Evolutionary conservation across 2,113 vertebrate species (phyloP).

Genomic region (Strigops habroptila): DNA sequence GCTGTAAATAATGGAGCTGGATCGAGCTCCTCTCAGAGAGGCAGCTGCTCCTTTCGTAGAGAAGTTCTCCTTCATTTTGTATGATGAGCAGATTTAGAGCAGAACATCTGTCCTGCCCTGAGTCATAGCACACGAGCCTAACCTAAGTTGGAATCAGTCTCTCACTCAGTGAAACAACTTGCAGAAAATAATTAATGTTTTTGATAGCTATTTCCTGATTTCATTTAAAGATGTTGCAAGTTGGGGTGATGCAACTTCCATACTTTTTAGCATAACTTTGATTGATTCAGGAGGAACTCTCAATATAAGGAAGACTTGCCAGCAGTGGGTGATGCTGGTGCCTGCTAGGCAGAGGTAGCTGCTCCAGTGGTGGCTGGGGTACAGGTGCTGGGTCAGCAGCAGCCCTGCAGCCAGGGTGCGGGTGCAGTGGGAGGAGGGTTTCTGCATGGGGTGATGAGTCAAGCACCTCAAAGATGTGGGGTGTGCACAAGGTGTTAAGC

Average conservation of each 20-base stretch:
- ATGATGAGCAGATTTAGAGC: not conserved
- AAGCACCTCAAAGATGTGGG: fast-evolving
- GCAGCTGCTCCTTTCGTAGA: not conserved
- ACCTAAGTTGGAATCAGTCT: not conserved
- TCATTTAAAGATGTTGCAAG: not conserved
- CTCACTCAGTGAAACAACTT: not conserved
- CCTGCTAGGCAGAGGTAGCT: not conserved
- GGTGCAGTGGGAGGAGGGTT: not conserved
- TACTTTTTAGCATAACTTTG: not conserved
- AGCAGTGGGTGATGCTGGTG: not conserved
- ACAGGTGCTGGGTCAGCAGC: not conserved
- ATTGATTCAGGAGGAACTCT: not conserved
- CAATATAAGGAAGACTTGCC: not conserved
- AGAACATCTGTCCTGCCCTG: not conserved
- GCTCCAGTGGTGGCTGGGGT: not conserved
- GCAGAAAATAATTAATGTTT: not conserved
- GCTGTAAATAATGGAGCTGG: not conserved
- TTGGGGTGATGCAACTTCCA: not conserved
- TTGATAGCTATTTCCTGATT: not conserved
- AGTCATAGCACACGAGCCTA: not conserved
- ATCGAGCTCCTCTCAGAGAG: not conserved
- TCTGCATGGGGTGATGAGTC: not conserved
- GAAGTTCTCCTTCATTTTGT: not conserved
- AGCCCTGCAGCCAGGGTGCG: not conserved
- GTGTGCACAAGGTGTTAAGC: fast-evolving